Evolutionary conservation across 2,113 vertebrate genomes (phyloP).

Genomic region (Barnardius zonarius): DNA sequence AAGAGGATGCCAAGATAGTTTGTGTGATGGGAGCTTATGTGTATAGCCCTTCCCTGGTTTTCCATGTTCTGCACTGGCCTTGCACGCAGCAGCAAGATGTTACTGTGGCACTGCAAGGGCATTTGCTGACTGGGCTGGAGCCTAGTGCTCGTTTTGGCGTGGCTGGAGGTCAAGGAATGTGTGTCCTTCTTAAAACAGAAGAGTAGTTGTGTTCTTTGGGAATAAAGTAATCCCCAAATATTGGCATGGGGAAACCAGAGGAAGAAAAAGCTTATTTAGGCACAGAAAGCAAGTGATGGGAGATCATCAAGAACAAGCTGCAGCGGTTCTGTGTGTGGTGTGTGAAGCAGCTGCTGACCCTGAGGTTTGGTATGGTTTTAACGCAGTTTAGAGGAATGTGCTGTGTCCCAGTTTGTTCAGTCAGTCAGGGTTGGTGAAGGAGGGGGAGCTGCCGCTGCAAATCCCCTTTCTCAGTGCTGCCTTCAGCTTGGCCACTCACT

Average conservation of each 20-base stretch:
- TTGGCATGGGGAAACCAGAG: not conserved
- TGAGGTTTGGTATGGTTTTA: not conserved
- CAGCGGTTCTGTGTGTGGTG: not conserved
- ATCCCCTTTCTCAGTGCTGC: not conserved
- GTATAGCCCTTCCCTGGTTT: not conserved
- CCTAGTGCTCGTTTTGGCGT: not conserved
- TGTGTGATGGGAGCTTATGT: fast-evolving
- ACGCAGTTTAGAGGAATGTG: not conserved
- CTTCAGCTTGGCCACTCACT: not conserved
- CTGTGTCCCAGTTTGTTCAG: not conserved
- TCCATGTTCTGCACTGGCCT: not conserved
- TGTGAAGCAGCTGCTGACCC: not conserved
- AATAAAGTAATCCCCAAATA: not conserved
- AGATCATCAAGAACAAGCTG: not conserved
- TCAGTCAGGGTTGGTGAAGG: not conserved
- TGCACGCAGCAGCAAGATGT: not conserved
- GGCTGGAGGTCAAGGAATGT: not conserved
- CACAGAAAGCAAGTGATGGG: not conserved
- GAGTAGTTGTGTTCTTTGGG: not conserved
- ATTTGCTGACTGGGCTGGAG: not conserved
- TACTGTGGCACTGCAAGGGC: not conserved
- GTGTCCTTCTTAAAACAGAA: not conserved
- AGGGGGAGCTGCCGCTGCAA: not conserved
- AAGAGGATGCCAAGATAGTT: not conserved
- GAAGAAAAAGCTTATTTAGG: not conserved